Evolutionary conservation across 1,140 invertebrate species (phyloP).

Genomic region (Plectrocnemia conspersa): DNA sequence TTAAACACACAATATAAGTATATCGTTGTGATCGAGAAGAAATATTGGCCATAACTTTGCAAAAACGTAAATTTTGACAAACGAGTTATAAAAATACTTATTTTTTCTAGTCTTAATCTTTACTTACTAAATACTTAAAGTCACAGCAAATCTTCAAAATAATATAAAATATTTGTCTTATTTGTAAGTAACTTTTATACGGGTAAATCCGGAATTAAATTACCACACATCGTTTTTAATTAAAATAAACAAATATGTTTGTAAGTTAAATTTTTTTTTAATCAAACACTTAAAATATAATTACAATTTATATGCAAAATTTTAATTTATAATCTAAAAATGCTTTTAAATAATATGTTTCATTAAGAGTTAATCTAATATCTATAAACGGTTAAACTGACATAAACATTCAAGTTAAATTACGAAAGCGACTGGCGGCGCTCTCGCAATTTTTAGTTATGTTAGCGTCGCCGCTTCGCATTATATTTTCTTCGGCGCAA

Average conservation of each 20-base stretch:
- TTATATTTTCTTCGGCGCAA: neutral
- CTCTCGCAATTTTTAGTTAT: neutral
- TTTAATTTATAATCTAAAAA: too few relatives aligned
- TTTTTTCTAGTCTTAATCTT: neutral
- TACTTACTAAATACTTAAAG: neutral
- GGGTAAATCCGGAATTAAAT: too few relatives aligned
- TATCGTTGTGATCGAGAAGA: neutral
- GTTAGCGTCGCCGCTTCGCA: neutral
- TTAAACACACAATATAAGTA: neutral
- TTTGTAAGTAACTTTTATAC: neutral
- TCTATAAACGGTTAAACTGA: neutral
- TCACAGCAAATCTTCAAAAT: neutral
- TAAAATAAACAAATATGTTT: too few relatives aligned
- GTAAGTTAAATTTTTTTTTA: too few relatives aligned
- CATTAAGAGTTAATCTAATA: neutral
- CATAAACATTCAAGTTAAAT: constrained; percentile 6
- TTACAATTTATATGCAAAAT: too few relatives aligned
- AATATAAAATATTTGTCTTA: constrained; percentile 1
- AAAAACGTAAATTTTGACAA: neutral
- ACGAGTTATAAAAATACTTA: neutral
- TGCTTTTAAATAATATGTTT: too few relatives aligned
- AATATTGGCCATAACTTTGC: too few relatives aligned
- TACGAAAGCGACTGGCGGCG: too few relatives aligned
- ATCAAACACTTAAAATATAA: too few relatives aligned
- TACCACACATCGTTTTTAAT: too few relatives aligned